Percentiles rank a stretch among this genome's conserved stretches.
Evolutionary conservation across 2,113 vertebrate genomes (phyloP).

Genomic region (Lynx canadensis): DNA sequence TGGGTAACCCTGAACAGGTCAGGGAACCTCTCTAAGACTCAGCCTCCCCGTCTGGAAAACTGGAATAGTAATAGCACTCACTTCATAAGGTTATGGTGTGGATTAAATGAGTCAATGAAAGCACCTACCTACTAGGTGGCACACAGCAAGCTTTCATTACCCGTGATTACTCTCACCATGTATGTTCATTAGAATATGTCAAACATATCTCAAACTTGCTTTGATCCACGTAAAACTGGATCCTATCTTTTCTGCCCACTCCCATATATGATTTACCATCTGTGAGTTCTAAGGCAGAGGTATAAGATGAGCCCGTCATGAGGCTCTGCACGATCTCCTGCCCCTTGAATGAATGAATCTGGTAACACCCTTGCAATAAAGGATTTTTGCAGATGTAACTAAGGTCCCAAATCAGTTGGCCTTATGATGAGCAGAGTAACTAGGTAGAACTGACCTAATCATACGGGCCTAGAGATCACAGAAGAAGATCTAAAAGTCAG

Average conservation of each 20-base stretch:
- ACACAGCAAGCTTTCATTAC: background rate
- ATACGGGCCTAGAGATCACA: background rate
- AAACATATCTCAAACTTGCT: background rate
- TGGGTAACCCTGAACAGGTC: background rate
- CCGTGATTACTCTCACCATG: background rate
- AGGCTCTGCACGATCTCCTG: background rate
- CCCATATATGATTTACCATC: background rate
- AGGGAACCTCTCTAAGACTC: background rate
- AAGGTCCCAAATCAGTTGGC: background rate
- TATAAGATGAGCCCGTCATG: background rate
- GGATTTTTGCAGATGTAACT: background rate
- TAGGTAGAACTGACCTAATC: background rate
- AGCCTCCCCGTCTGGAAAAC: background rate
- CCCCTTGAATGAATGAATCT: background rate
- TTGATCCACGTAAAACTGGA: background rate
- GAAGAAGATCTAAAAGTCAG: background rate
- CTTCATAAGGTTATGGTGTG: background rate
- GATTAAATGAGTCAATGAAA: background rate
- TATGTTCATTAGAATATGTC: background rate
- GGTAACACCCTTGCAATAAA: background rate
- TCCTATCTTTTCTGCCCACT: background rate
- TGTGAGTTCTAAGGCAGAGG: background rate
- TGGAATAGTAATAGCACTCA: background rate
- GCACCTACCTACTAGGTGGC: too few relatives aligned
- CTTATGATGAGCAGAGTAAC: background rate